Evolutionary conservation across 2,797 vertebrate species (phyloP).

Genomic region (Enteromius thamalakanensis): DNA sequence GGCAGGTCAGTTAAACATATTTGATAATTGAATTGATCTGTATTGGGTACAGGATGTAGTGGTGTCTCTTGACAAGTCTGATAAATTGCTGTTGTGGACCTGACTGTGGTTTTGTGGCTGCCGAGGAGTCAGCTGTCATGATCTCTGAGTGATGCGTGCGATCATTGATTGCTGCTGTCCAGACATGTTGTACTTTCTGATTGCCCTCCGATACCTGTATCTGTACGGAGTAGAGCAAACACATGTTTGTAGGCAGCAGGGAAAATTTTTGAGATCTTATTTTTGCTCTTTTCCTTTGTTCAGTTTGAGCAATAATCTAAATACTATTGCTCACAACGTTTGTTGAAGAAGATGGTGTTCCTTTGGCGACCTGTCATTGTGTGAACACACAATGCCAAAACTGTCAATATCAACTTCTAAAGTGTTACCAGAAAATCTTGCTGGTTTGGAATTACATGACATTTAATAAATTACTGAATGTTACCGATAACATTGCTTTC

Average conservation of each 20-base stretch:
- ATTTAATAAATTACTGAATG: too few relatives aligned
- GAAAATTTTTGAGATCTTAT: neutral
- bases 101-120: constrained; percentile 26
- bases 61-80: constrained; percentile 17
- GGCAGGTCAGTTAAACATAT: neutral
- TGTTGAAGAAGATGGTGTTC: neutral
- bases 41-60: constrained; percentile 1
- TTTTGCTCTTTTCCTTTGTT: neutral
- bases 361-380: neutral
- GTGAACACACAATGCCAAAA: neutral
- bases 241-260: neutral
- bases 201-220: constrained; percentile 18
- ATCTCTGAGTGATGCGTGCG: constrained; percentile 35
- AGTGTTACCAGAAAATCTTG: too few relatives aligned
- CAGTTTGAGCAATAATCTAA: neutral
- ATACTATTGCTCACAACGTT: neutral
- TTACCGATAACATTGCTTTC: too few relatives aligned
- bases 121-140: constrained; percentile 28
- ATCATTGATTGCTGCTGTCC: constrained; percentile 30
- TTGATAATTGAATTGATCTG: constrained; percentile 22
- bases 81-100: constrained; percentile 31
- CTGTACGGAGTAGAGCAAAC: neutral
- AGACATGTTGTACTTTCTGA: constrained; percentile 21
- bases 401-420: neutral
- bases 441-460: too few relatives aligned